A percentile compares a stretch with the other conserved stretches of the same genome.
phyloP scores from a whole-genome alignment of 2,797 vertebrate genomes.

The Prunella strophiata region DNA sequence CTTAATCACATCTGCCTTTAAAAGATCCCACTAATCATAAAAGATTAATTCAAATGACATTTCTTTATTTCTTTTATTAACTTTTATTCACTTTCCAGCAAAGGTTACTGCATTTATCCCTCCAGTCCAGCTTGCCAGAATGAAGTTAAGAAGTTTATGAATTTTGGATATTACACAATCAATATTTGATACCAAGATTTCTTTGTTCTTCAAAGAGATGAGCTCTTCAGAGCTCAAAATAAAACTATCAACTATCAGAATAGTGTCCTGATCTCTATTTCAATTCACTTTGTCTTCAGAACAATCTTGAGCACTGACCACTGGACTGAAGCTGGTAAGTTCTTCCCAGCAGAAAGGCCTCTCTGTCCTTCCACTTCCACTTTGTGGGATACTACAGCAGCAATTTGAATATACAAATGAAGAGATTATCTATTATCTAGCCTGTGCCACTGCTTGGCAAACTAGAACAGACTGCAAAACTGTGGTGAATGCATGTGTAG shows the following conservation, averaged over 20 bases:
- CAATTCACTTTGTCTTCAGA: neutral
- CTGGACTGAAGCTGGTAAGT: neutral
- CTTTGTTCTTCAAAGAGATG: constrained; percentile 35
- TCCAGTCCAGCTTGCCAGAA: neutral
- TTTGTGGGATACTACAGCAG: neutral
- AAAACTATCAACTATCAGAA: neutral
- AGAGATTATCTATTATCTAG: neutral
- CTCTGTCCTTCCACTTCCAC: neutral
- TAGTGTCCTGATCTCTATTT: neutral
- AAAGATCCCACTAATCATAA: neutral
- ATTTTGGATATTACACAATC: constrained; percentile 12
- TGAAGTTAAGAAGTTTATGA: neutral
- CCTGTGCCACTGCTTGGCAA: neutral
- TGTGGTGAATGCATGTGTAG: neutral
- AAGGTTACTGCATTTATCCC: neutral
- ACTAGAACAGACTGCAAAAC: neutral
- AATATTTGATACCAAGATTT: constrained; percentile 36
- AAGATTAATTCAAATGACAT: neutral
- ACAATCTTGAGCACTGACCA: neutral
- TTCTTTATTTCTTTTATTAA: neutral
- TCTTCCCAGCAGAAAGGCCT: neutral
- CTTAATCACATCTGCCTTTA: neutral
- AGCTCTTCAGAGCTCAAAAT: constrained; percentile 23
- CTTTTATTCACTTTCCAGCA: neutral
- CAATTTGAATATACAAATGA: neutral